phyloP scores from a whole-genome alignment of 2,888 invertebrate genomes.

The Himalopsyche anomala region DNA sequence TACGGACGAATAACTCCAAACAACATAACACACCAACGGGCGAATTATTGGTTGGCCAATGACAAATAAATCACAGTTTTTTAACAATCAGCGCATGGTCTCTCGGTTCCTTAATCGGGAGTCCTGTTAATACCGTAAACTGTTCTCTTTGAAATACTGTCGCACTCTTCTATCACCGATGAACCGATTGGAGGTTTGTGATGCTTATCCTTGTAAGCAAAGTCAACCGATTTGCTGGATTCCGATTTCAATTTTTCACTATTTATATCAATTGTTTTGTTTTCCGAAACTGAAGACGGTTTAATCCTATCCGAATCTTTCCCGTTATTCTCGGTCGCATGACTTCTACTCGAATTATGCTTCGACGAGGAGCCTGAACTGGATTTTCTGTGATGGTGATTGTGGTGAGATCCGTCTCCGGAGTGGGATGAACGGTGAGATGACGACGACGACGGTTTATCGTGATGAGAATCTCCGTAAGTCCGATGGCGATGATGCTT shows the following conservation, averaged over 20 bases:
- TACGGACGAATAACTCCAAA: slow-evolving; percentile 35
- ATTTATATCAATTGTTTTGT: neutral
- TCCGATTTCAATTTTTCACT: slow-evolving; percentile 6
- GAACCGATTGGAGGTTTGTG: neutral
- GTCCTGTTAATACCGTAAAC: slow-evolving; percentile 34
- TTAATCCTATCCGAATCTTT: slow-evolving; percentile 27
- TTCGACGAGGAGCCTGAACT: slow-evolving; percentile 50
- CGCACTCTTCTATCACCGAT: slow-evolving; percentile 3
- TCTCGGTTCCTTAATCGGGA: neutral
- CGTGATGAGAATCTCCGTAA: slow-evolving; percentile 49
- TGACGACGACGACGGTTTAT: slow-evolving; percentile 47
- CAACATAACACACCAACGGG: neutral
- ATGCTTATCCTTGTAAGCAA: neutral
- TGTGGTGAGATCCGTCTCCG: slow-evolving; percentile 7
- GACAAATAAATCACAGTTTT: slow-evolving; percentile 27
- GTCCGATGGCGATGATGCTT: slow-evolving; percentile 51
- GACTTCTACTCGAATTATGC: slow-evolving; percentile 20
- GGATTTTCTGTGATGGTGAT: slow-evolving; percentile 44
- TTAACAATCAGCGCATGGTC: neutral
- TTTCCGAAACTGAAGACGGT: neutral
- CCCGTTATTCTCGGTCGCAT: neutral
- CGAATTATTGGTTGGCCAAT: slow-evolving; percentile 3
- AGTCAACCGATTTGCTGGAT: neutral
- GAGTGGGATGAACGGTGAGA: slow-evolving; percentile 3
- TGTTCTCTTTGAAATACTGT: slow-evolving; percentile 47